These are phyloP conservation scores for Cheilosia pagana DNA, from an alignment of 2,888 invertebrate species.

Conservation along the genomic window DNA sequence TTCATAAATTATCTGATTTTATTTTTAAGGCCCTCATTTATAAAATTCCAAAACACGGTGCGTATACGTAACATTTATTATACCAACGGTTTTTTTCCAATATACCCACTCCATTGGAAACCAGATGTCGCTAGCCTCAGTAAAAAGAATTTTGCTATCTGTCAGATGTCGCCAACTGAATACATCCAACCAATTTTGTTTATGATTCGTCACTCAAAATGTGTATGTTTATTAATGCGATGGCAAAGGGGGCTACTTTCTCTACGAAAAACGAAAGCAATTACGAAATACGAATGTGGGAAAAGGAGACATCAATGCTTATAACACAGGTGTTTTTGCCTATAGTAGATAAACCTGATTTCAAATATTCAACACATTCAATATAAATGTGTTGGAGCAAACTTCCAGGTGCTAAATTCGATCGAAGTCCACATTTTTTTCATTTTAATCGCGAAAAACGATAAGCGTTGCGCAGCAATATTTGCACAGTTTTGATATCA, in stretches of 20 bases:
- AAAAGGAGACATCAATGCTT: neutral
- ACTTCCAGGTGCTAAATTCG: constrained; percentile 3
- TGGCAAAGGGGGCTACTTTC: constrained; percentile 6
- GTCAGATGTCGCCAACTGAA: neutral
- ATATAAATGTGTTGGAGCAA: constrained; percentile 31
- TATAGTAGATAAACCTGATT: constrained; percentile 43
- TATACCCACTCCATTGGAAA: too few species aligned
- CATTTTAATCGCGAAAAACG: neutral
- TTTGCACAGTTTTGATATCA: constrained; percentile 12
- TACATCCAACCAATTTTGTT: neutral
- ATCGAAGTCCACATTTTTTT: constrained; percentile 34
- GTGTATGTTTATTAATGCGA: constrained; percentile 12
- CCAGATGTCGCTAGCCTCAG: too few species aligned
- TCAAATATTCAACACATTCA: constrained; percentile 44
- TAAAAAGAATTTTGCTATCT: too few species aligned
- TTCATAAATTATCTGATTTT: too few species aligned
- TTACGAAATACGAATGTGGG: neutral
- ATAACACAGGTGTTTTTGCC: constrained; percentile 13
- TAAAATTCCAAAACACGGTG: too few species aligned
- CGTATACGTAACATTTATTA: too few species aligned
- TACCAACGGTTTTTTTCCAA: too few species aligned
- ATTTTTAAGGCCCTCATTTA: too few species aligned
- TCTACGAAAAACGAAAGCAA: constrained; percentile 7
- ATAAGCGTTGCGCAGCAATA: constrained; percentile 10
- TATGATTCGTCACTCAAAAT: neutral